These are phyloP conservation scores for Megalops cyprinoides DNA, from an alignment of 2,797 vertebrate genomes.

Conservation along the genomic window DNA sequence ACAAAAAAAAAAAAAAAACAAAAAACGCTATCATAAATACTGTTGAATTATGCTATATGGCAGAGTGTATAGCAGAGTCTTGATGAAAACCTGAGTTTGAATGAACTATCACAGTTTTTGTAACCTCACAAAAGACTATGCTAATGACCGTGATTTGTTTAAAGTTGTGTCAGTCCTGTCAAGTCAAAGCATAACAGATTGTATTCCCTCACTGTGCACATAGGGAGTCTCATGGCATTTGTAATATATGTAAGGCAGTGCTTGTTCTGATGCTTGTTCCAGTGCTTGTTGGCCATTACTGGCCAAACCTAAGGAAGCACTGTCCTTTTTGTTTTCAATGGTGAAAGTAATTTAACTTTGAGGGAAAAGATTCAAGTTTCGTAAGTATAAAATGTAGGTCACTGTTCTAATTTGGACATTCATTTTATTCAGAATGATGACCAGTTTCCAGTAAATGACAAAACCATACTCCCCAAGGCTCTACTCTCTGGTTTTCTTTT, in stretches of 20 bases:
- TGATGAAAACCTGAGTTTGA: background rate
- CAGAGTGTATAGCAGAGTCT: background rate
- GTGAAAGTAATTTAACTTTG: background rate
- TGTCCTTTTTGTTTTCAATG: background rate
- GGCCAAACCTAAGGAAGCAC: background rate
- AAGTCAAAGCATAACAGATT: too few relatives aligned
- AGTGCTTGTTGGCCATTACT: background rate
- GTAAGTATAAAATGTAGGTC: slow-evolving; percentile 35
- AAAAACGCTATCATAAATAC: too few relatives aligned
- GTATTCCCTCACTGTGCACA: background rate
- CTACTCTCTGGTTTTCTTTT: too few relatives aligned
- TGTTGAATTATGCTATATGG: too few relatives aligned
- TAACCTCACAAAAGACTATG: too few relatives aligned
- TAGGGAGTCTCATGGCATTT: background rate
- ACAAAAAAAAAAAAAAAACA: too few relatives aligned
- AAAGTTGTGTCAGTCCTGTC: too few relatives aligned
- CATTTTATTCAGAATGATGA: background rate
- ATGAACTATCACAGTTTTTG: too few relatives aligned
- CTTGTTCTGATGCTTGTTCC: background rate
- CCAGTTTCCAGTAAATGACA: slow-evolving; percentile 1
- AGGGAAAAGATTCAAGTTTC: background rate
- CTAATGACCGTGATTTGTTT: too few relatives aligned
- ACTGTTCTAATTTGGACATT: slow-evolving; percentile 22
- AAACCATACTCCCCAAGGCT: background rate
- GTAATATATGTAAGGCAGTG: background rate